Evolutionary conservation across 2,888 invertebrate genomes (phyloP).

Genomic region (Carterocephalus palaemon): DNA sequence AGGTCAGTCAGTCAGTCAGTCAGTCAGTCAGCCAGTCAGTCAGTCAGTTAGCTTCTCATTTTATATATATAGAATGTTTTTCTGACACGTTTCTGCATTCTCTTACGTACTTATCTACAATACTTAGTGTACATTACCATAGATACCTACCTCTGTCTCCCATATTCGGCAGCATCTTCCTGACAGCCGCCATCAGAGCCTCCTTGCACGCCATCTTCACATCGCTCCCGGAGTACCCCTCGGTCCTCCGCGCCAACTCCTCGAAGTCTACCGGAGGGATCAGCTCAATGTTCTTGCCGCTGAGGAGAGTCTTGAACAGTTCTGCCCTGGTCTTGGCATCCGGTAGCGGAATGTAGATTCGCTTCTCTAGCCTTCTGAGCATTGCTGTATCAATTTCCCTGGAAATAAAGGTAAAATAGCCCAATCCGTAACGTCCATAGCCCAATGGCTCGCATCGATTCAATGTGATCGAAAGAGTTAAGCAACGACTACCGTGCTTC

Average conservation of each 20-base stretch:
- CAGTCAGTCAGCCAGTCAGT: too few relatives aligned
- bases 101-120: too few relatives aligned
- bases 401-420: slow-evolving; percentile 27
- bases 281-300: slow-evolving; percentile 67
- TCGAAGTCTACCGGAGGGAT: slow-evolving; percentile 63
- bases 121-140: too few relatives aligned
- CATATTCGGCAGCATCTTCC: slow-evolving; percentile 78
- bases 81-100: too few relatives aligned
- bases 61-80: too few relatives aligned
- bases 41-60: too few relatives aligned
- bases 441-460: too few relatives aligned
- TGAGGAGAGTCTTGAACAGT: slow-evolving; percentile 83
- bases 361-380: slow-evolving; percentile 91
- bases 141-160: slow-evolving; percentile 50
- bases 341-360: slow-evolving; percentile 89
- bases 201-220: slow-evolving; percentile 93
- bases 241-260: slow-evolving; percentile 77
- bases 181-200: slow-evolving; percentile 88
- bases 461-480: too few relatives aligned
- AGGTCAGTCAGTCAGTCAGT: too few relatives aligned
- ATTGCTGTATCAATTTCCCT: slow-evolving; percentile 94
- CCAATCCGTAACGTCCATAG: too few relatives aligned
- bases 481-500: too few relatives aligned
- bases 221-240: slow-evolving; percentile 93
- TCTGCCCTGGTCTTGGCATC: slow-evolving; percentile 80